Evolutionary conservation across 2,113 vertebrate genomes (phyloP), one percentile per base, ranked within the genome.

Genomic region (Leucopsar rothschildi): DNA sequence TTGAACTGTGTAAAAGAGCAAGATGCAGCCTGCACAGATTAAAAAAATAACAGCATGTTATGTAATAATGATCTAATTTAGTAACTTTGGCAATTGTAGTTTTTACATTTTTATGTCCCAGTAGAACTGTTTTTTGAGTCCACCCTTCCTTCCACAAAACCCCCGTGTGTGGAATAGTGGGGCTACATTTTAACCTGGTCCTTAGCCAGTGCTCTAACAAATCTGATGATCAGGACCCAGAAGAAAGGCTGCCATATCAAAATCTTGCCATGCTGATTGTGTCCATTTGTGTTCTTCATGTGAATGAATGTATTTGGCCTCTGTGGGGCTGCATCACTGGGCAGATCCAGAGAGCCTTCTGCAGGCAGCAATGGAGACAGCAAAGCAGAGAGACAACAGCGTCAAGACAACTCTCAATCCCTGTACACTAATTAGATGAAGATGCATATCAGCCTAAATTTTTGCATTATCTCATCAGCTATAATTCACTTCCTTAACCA

Each of bases 161-260:
- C 3, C 5, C 6, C 1, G 0, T 0, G 6, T 42, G 39, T 33
- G 8, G 55, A 57, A 73, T 9, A 27, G 15, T 2, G 2, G 15
- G 17, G 27, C 29, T 44, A 44, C 18, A 3, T 11, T 79, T 79
- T 31, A 71, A 18, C 12, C 24, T 23, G 14, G 10, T 50, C 23
- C 23, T 40, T 64, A 49, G 52, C 9, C 52, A 57, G 11, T 39
- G 13, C n/a, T 63, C 33, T 66, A 47, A n/a, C 5, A 82, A 40
- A n/a, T 23, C 13, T 35, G 40, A 12, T 55, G 27, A 35, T 25
- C 5, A 49, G 39, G 20, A 78, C 31, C 40, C 4, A 1, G 47
- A 27, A 73, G 52, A 59, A 93, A 64, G 24, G n/a, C 28, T 89
- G 33, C 28, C 23, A 0, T 24, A 53, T 16, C 17, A n/a, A 78